Percentiles rank a stretch among this genome's conserved stretches.
Evolutionary conservation across 2,888 invertebrate species (phyloP).

Genomic region (Acanthoscelides obtectus): DNA sequence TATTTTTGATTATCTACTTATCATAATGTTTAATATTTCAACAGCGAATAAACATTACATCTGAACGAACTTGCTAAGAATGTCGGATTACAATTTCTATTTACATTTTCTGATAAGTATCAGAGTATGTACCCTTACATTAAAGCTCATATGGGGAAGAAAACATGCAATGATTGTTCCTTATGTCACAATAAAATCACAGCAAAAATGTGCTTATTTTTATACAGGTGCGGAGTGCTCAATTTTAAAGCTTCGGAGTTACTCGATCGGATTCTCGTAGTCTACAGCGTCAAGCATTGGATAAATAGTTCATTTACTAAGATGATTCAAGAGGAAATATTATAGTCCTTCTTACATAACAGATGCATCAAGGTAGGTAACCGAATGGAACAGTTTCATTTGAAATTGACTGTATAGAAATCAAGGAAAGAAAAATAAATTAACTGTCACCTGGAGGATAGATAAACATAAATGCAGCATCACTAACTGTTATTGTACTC

Average conservation of each 20-base stretch:
- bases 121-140: constrained; percentile 2
- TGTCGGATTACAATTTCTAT: background rate
- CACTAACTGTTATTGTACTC: too few relatives aligned
- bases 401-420: too few relatives aligned
- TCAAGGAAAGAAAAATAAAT: too few relatives aligned
- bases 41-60: background rate
- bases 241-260: background rate
- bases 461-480: too few relatives aligned
- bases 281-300: background rate
- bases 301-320: background rate
- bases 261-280: background rate
- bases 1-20: constrained; percentile 1
- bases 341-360: background rate
- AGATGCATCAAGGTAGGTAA: background rate
- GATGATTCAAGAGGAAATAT: background rate
- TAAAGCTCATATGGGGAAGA: constrained; percentile 15
- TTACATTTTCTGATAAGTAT: constrained; percentile 5
- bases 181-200: constrained; percentile 16
- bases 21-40: too few relatives aligned
- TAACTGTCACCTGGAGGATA: too few relatives aligned
- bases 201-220: background rate
- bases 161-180: constrained; percentile 17
- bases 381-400: too few relatives aligned
- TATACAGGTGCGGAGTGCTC: background rate
- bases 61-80: background rate